These are phyloP conservation scores for Callorhinus ursinus DNA, from an alignment of 2,113 vertebrate species.

Conservation along the genomic window DNA sequence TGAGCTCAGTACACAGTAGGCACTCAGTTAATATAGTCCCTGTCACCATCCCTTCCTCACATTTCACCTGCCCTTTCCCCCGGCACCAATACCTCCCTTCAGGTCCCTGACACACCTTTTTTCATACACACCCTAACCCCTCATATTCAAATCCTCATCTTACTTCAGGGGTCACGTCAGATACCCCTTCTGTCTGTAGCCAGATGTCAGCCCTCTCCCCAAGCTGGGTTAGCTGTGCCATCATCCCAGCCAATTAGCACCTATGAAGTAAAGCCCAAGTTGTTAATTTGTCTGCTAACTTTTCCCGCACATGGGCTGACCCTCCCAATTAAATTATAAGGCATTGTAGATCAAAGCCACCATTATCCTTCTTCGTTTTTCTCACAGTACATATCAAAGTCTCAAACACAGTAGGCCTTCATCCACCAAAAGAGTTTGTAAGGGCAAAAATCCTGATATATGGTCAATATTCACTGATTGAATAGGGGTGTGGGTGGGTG, in stretches of 20 bases:
- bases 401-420: neutral
- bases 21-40: neutral
- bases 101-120: neutral
- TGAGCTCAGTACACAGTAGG: neutral
- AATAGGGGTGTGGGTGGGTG: neutral
- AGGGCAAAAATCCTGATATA: neutral
- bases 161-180: fast-evolving
- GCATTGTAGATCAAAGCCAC: neutral
- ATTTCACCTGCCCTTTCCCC: fast-evolving
- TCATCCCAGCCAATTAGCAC: neutral
- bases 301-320: neutral
- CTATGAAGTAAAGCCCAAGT: neutral
- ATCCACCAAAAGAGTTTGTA: neutral
- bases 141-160: neutral
- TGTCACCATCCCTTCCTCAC: neutral
- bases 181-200: fast-evolving
- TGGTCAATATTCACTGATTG: neutral
- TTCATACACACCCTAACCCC: neutral
- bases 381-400: neutral
- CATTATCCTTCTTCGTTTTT: neutral
- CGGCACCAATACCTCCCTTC: neutral
- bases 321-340: neutral
- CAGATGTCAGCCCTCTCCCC: neutral
- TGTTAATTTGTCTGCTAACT: neutral
- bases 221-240: neutral